phyloP scores from a whole-genome alignment of 37 sponge, comb jelly and placozoan genomes.

The Chondrosia reniformis region DNA sequence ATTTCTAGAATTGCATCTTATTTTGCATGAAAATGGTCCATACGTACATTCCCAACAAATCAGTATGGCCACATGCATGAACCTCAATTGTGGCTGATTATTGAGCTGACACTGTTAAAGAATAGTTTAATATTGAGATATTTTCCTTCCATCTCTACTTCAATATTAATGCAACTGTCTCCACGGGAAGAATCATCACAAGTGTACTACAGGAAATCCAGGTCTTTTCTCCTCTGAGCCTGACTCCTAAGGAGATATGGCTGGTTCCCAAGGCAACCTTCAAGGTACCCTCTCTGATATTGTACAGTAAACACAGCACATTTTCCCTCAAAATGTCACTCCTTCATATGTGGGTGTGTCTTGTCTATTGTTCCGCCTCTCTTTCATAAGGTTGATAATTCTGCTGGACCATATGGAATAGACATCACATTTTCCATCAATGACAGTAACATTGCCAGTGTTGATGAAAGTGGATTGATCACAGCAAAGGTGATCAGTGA shows the following conservation, averaged over 20 bases:
- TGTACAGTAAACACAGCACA: neutral
- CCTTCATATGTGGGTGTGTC: no score
- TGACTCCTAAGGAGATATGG: conserved; percentile 48
- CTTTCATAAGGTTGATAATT: conserved; percentile 38
- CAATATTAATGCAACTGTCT: conserved; percentile 68
- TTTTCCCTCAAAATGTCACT: no score
- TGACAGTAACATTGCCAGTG: conserved; percentile 51
- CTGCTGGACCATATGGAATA: conserved; percentile 70
- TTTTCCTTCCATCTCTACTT: conserved; percentile 64
- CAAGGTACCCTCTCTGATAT: conserved; percentile 38
- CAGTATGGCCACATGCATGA: conserved; percentile 68
- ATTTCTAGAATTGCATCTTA: no score
- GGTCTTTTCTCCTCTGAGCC: conserved; percentile 45
- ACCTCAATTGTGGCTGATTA: no score
- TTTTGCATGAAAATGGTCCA: no score
- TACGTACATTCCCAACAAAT: conserved; percentile 46
- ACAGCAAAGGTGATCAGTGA: conserved; percentile 35
- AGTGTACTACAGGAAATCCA: conserved; percentile 69
- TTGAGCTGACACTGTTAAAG: no score
- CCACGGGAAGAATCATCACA: conserved; percentile 42
- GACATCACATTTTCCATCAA: conserved; percentile 43
- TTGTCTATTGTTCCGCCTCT: no score
- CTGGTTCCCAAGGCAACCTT: conserved; percentile 66
- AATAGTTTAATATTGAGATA: no score
- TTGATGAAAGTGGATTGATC: conserved; percentile 64